A percentile compares a stretch with the other conserved stretches of the same genome.
phyloP scores from a whole-genome alignment of 2,113 vertebrate genomes.

The Scytalopus superciliaris region DNA sequence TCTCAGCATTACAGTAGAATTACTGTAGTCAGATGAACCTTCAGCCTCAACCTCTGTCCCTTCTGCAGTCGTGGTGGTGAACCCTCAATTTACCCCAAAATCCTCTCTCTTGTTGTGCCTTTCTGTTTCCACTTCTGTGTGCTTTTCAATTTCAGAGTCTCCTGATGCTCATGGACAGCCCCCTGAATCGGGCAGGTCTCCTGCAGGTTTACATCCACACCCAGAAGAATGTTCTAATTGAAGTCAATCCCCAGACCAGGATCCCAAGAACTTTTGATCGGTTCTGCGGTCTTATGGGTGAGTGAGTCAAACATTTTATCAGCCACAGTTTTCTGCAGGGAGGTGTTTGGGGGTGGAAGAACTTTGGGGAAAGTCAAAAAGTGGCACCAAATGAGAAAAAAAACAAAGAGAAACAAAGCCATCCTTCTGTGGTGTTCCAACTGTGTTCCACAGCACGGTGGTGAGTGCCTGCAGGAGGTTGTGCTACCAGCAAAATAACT shows the following conservation, averaged over 20 bases:
- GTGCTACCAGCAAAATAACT: neutral
- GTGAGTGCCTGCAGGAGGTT: neutral
- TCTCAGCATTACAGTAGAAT: accelerated
- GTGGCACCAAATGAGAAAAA: neutral
- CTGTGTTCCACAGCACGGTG: accelerated
- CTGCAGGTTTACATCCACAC: constrained; percentile 96
- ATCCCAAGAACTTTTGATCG: constrained; percentile 94
- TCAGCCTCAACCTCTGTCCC: accelerated
- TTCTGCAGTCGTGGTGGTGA: accelerated
- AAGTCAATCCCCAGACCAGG: constrained; percentile 95
- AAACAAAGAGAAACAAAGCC: too few species aligned
- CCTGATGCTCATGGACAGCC: constrained; percentile 97
- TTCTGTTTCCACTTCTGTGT: accelerated
- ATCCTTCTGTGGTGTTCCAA: too few species aligned
- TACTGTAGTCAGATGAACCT: accelerated
- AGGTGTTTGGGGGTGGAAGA: too few species aligned
- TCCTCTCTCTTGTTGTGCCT: accelerated
- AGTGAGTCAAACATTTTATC: neutral
- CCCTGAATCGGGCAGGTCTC: constrained; percentile 92
- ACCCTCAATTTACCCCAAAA: accelerated
- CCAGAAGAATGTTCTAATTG: constrained; percentile 91
- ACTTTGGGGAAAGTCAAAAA: neutral
- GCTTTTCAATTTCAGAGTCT: constrained; percentile 75
- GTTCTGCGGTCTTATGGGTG: constrained; percentile 98
- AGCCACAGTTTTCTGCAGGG: neutral